Evolutionary conservation across 2,797 vertebrate genomes (phyloP).

Genomic region (Lepilemur septentrionalis): DNA sequence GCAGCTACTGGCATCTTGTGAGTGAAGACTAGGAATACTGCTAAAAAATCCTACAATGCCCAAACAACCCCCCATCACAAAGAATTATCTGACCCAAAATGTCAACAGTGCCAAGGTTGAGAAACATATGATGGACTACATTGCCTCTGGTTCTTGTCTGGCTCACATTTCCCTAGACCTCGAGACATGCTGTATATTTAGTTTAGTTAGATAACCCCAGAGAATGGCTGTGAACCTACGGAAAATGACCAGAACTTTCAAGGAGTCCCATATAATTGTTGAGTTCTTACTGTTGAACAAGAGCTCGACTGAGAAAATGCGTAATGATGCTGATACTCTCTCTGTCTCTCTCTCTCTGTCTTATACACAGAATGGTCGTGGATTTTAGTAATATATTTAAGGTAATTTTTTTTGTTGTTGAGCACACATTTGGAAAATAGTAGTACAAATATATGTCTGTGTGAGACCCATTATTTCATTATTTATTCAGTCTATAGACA

Average conservation of each 20-base stretch:
- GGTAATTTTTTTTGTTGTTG: neutral
- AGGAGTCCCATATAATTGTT: neutral
- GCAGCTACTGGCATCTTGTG: neutral
- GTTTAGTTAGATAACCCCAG: neutral
- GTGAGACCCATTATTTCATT: neutral
- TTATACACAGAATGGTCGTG: neutral
- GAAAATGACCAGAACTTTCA: neutral
- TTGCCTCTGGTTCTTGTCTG: neutral
- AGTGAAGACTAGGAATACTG: neutral
- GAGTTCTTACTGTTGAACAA: neutral
- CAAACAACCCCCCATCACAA: no score
- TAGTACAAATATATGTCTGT: neutral
- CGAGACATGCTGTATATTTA: neutral
- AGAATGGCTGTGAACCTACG: neutral
- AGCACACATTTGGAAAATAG: neutral
- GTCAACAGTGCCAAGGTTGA: neutral
- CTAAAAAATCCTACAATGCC: accelerated
- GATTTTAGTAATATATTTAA: neutral
- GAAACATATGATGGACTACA: neutral
- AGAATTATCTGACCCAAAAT: neutral
- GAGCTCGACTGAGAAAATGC: neutral
- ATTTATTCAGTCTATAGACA: neutral
- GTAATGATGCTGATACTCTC: accelerated
- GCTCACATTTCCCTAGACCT: neutral
- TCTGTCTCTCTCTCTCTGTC: no score